A percentile compares a stretch with the other conserved stretches of the same genome.
These are phyloP conservation scores for Poeciliopsis infans DNA, from an alignment of 2,797 vertebrate genomes.

Conservation along the genomic window DNA sequence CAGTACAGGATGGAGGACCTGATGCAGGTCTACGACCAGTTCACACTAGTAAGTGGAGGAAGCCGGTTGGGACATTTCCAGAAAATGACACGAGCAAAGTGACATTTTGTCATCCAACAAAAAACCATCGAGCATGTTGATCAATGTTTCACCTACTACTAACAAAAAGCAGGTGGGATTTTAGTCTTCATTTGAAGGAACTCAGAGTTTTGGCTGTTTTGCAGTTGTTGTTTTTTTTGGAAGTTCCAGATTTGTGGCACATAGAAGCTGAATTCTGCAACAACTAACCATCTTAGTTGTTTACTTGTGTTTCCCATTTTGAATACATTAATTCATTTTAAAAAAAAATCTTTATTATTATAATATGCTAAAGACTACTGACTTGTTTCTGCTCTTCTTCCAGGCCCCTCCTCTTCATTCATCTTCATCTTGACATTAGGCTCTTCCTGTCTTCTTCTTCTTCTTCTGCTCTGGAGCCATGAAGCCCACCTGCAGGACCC, in stretches of 20 bases:
- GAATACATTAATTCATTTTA: not conserved
- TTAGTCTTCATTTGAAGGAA: too few species aligned
- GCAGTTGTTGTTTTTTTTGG: too few species aligned
- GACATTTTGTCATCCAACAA: too few species aligned
- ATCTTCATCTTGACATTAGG: conserved; percentile 96
- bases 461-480: conserved; percentile 85
- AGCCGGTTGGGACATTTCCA: too few species aligned
- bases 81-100: too few species aligned
- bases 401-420: conserved; percentile 96
- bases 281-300: not conserved
- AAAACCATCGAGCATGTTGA: too few species aligned
- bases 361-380: conserved; percentile 54
- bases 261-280: not conserved
- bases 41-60: conserved; percentile 94
- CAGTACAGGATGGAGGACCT: conserved; percentile 98
- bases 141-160: too few species aligned
- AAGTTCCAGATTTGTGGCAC: too few species aligned
- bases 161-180: too few species aligned
- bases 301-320: not conserved
- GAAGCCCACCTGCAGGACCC: conserved; percentile 66
- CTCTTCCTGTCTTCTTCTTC: conserved; percentile 53
- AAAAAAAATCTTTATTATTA: not conserved
- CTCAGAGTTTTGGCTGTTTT: too few species aligned
- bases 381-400: conserved; percentile 19
- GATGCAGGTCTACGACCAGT: conserved; percentile 98